Evolutionary conservation across 2,113 vertebrate genomes (phyloP), one percentile per base, ranked within the genome.

Genomic region (Telmatochromis bifrenatus): DNA sequence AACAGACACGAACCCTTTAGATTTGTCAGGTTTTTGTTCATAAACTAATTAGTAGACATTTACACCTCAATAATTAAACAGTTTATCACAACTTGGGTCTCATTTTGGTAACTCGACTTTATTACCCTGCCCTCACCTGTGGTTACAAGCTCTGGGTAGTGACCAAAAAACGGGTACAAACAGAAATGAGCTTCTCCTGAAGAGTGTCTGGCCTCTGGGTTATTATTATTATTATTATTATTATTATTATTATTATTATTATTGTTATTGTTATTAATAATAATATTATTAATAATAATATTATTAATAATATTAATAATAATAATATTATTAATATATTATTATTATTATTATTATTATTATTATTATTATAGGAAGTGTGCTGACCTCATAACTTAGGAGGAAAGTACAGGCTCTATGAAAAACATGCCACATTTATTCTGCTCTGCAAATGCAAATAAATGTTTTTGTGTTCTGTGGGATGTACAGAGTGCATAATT

Each of bases 341-440:
- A 1, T 37, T 4, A 0, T 4, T 15, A 0, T 4, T 49, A 4
- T 49, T 49, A 0, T 49, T 19, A 0, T 19, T 19, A 4, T 19
- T 9, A 0, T 54, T 54, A 6, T 53, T n/a, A 10, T 53, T 2
- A 33, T 3, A 7, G 9, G 4, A 62, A 19, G 15, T 62, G 0
- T 62, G 28, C 58, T 0, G 17, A 62, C 58, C 28, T 62, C 58
- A 33, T 35, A 62, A 35, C 4, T 4, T 19, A n/a, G 31, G 9
- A 37, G 60, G 10, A 37, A 9, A 21, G 11, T 39, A 21, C 35
- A 39, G 62, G 7, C n/a, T 68, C n/a, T 68, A 68, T 68, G 19
- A 0, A 0, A 68, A 68, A 68, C 11, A 37, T 39, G 19, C 19
- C 2, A 3, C 35, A 42, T 15, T 70, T 39, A 70, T 21, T 42